Base-by-base conservation (phyloP, 1,140 invertebrate species). In the Calosoma granatense region DNA sequence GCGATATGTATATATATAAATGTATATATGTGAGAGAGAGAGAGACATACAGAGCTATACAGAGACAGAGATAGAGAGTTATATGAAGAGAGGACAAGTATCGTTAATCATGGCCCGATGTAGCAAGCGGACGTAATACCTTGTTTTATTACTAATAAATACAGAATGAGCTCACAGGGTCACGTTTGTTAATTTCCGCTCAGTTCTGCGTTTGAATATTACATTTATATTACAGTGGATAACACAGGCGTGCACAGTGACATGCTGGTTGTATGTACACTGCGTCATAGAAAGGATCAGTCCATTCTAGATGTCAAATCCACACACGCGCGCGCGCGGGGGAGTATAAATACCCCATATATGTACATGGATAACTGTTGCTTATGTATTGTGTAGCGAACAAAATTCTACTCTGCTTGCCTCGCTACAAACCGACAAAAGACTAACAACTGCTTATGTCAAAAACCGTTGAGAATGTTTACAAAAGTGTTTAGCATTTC, bases 171-270 rank as follows among this genome's bases (percentile, higher is more conserved):
- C 56, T 56, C 22, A 22, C 19, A 52, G 52, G 59, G 56, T 60
- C 59, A 60, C 59, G 59, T 60, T 52, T 60, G 59, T 60, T 60
- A 60, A 60, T 60, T 60, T 60, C 59, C 59, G 59, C 59, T 53
- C 59, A 55, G 55, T 36, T 43, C 41, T 17, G 41, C 6, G 41
- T 47, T 47, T 47, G 41, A 47, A 47, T 47, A 47, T 47, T 47
- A 47, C 41, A 47, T 47, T 47, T 47, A 47, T 47, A 47, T 47
- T 47, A 47, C 41, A 14, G 4, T 6, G 41, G 41, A 17, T 17
- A 17, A 47, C 41, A 47, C 26, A 6, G 26, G 14, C 14, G 26
- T 30, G 4, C 14, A 30, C 26, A 30, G 26, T 4, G 26, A 30
- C 14, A 30, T 30, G 26, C 6, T 30, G 26, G 14, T 30, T 4